Evolutionary conservation across 2,797 vertebrate genomes (phyloP).

Genomic region (Hydrocynus forskahlii): DNA sequence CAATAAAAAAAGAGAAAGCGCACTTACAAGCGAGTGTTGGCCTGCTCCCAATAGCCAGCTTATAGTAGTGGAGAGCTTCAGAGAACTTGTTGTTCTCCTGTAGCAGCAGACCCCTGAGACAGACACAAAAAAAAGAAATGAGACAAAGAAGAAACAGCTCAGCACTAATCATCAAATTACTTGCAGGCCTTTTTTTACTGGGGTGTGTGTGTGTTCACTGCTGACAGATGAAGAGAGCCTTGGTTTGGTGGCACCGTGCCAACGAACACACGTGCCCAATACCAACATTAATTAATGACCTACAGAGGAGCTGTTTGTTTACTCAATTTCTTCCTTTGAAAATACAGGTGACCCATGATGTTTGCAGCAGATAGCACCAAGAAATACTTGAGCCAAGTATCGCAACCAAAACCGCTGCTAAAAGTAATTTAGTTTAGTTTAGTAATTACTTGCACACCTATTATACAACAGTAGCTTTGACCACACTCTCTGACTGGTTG

Average conservation of each 20-base stretch:
- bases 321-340: neutral
- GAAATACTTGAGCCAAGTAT: neutral
- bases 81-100: slow-evolving; percentile 97
- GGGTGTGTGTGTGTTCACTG: neutral
- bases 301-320: neutral
- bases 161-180: slow-evolving; percentile 20
- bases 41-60: slow-evolving; percentile 95
- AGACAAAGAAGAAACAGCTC: slow-evolving; percentile 1
- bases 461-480: neutral
- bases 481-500: neutral
- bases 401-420: too few species aligned
- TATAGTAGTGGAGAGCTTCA: slow-evolving; percentile 97
- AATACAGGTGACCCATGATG: neutral
- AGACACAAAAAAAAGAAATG: slow-evolving; percentile 26
- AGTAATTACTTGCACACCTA: neutral
- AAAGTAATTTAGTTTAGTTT: too few species aligned
- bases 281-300: slow-evolving; percentile 14
- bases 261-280: neutral
- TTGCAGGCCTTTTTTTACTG: neutral
- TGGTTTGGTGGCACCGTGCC: neutral
- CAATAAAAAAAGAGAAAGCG: slow-evolving; percentile 69
- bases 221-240: slow-evolving; percentile 4
- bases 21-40: slow-evolving; percentile 99
- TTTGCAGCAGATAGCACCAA: neutral
- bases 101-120: slow-evolving; percentile 91